Base-by-base conservation (phyloP, 2,888 invertebrate species). In the Diarsia dahlii region DNA sequence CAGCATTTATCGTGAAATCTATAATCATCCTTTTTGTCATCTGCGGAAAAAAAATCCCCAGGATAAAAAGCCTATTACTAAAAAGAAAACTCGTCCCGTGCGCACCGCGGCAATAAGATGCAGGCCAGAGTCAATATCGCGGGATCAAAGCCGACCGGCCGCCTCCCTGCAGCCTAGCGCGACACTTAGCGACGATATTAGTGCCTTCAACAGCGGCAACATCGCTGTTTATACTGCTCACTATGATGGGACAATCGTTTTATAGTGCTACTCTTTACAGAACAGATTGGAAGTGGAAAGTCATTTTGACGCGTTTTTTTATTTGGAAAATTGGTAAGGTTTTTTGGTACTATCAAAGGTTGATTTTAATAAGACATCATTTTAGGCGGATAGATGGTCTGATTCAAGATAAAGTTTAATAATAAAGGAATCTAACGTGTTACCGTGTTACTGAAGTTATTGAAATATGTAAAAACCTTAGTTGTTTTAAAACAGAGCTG, bases 131-230 rank as follows among this genome's bases (percentile, higher is more conserved):
- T 87, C 87, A 87, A 87, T 88, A 88, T 81, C 87, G 71, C 79
- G 85, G 88, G 87, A 87, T 87, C 87, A 88, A 88, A 88, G 87
- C 82, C 85, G 85, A 8, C 63, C 63, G 45, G 45, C 63, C 63
- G 63, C 63, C 58, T 28, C 28, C 58, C 58, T 28, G 15, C 58
- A 28, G 18, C 58, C 63, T 66, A 73, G 73, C 79, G 71, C 77
- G 78, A 71, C 87, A 88, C 88, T 87, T 88, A 84, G 82, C 85
- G 85, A 74, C 85, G 54, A 84, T 88, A 87, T 88, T 87, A 87
- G 80, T 74, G 71, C 80, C 85, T 74, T 58, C 23, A 28, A 58
- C 56, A 15, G 15, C 48, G 48, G 48, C 78, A 54, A 72, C 70
- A 73, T 62, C 81, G n/a, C 56, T 83, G 73, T 85, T 82, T 76